A percentile compares a stretch with the other conserved stretches of the same genome.
phyloP scores from a whole-genome alignment of 2,113 vertebrate species.

The Mionectes macconnelli region DNA sequence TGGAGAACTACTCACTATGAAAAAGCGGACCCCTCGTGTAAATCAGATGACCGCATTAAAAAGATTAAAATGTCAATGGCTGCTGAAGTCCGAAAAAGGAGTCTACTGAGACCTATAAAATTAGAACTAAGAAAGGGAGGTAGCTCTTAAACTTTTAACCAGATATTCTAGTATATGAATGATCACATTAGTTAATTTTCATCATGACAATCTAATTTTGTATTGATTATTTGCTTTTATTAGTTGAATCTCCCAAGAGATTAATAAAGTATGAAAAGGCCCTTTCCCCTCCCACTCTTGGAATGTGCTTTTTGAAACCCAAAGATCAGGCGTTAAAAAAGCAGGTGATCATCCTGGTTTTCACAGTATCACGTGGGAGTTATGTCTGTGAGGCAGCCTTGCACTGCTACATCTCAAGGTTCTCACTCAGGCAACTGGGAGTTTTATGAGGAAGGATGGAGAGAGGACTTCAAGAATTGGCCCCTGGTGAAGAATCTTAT shows the following conservation, averaged over 20 bases:
- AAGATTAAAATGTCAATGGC: slow-evolving; percentile 81
- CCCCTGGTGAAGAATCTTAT: slow-evolving; percentile 72
- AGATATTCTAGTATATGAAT: slow-evolving; percentile 71
- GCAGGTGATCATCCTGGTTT: slow-evolving; percentile 36
- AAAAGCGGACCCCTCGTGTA: slow-evolving; percentile 60
- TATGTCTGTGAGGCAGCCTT: not conserved
- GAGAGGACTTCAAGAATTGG: slow-evolving; percentile 57
- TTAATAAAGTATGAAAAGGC: slow-evolving; percentile 52
- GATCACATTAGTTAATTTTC: slow-evolving; percentile 74
- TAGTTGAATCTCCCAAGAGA: slow-evolving; percentile 63
- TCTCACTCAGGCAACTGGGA: slow-evolving; percentile 14
- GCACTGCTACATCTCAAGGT: not conserved
- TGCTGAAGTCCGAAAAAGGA: slow-evolving; percentile 74
- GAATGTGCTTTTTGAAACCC: slow-evolving; percentile 21
- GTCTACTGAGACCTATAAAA: slow-evolving; percentile 76
- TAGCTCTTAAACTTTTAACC: slow-evolving; percentile 74
- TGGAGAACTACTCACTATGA: slow-evolving; percentile 23
- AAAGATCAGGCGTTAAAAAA: slow-evolving; percentile 10
- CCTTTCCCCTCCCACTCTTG: not conserved
- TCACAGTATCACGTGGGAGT: slow-evolving; percentile 5
- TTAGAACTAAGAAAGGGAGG: slow-evolving; percentile 70
- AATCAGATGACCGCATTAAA: slow-evolving; percentile 78
- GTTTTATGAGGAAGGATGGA: slow-evolving; percentile 52
- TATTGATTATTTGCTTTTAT: slow-evolving; percentile 76
- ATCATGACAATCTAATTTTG: slow-evolving; percentile 69